A percentile compares a stretch with the other conserved stretches of the same genome.
Evolutionary conservation across 2,113 vertebrate species (phyloP).

Genomic region (Nicator chloris): DNA sequence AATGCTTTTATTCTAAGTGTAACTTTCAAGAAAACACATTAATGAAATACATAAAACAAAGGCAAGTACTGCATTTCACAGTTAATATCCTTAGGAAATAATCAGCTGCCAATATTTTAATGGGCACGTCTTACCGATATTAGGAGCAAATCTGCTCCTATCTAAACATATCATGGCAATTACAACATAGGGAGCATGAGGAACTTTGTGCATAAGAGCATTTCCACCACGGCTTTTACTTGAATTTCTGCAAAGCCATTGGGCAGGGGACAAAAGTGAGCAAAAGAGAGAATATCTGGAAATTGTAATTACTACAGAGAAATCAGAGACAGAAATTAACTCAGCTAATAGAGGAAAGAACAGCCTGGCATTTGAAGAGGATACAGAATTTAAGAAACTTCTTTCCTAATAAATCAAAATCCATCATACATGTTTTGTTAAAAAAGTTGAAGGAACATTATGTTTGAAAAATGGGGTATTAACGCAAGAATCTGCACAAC

Average conservation of each 20-base stretch:
- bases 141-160: background rate
- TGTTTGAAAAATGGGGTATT: background rate
- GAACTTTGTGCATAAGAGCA: background rate
- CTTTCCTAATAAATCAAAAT: background rate
- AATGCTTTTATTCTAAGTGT: background rate
- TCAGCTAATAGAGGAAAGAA: background rate
- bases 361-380: background rate
- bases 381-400: background rate
- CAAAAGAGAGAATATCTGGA: background rate
- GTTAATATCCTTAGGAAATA: background rate
- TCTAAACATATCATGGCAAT: background rate
- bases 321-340: background rate
- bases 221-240: background rate
- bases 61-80: background rate
- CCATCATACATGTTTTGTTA: background rate
- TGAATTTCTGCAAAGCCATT: background rate
- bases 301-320: background rate
- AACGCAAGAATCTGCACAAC: background rate
- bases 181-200: background rate
- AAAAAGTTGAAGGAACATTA: background rate
- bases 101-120: background rate
- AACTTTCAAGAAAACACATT: background rate
- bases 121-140: background rate
- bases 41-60: background rate
- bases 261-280: background rate